Evolutionary conservation across 2,797 vertebrate genomes (phyloP).

Genomic region (Lindbergichthys nudifrons): DNA sequence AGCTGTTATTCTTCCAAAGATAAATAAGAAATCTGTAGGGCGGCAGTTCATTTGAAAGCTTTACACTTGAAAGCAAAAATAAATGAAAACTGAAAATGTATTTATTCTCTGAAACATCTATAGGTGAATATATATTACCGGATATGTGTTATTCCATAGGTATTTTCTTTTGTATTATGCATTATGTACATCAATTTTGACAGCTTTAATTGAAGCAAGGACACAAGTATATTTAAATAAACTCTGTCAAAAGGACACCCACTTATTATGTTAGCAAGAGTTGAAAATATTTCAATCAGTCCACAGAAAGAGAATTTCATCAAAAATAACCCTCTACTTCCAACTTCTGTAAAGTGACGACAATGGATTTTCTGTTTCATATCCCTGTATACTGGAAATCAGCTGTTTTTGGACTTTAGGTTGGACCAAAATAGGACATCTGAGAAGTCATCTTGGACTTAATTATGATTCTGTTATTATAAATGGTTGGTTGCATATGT

Average conservation of each 20-base stretch:
- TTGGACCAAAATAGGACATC: neutral
- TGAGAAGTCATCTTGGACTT: neutral
- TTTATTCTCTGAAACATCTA: neutral
- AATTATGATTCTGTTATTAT: neutral
- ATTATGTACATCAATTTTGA: neutral
- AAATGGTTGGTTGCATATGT: neutral
- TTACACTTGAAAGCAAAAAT: neutral
- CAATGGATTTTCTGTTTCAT: neutral
- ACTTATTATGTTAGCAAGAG: neutral
- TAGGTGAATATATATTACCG: neutral
- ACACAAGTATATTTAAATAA: too few relatives aligned
- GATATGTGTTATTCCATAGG: neutral
- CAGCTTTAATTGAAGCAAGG: neutral
- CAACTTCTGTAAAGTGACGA: neutral
- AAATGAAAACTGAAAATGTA: neutral
- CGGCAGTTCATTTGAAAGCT: conserved; percentile 9
- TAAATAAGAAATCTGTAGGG: conserved; percentile 25
- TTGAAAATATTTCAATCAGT: neutral
- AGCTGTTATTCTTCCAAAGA: conserved; percentile 25
- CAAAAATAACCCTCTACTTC: neutral
- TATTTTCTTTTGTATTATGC: too few relatives aligned
- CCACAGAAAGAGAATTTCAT: neutral
- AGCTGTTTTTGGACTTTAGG: neutral
- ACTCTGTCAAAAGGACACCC: neutral
- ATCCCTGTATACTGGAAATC: neutral